A percentile compares a stretch with the other conserved stretches of the same genome.
phyloP scores from a whole-genome alignment of 2,888 invertebrate genomes.

The Helobdella robusta region DNA sequence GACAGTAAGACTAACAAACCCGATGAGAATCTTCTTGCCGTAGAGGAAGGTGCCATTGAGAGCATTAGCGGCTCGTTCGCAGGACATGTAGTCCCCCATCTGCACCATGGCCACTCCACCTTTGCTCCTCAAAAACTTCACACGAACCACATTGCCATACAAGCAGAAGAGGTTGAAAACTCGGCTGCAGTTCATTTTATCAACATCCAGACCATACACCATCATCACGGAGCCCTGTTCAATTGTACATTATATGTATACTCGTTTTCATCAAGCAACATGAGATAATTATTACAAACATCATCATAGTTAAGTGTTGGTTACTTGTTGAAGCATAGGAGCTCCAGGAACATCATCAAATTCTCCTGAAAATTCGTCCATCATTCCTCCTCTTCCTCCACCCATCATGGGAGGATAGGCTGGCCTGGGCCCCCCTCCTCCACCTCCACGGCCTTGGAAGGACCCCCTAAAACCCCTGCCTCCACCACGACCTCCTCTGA shows the following conservation, averaged over 20 bases:
- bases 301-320: neutral
- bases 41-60: slow-evolving; percentile 80
- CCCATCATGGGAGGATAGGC: slow-evolving; percentile 20
- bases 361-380: neutral
- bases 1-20: slow-evolving; percentile 51
- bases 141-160: slow-evolving; percentile 94
- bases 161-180: slow-evolving; percentile 96
- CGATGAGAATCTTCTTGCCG: slow-evolving; percentile 64
- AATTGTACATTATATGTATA: neutral
- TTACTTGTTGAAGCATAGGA: slow-evolving; percentile 24
- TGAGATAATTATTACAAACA: neutral
- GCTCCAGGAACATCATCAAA: slow-evolving; percentile 7
- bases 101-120: slow-evolving; percentile 99
- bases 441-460: neutral
- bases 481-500: neutral
- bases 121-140: slow-evolving; percentile 95
- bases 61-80: slow-evolving; percentile 87
- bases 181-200: slow-evolving; percentile 85
- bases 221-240: slow-evolving; percentile 73
- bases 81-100: slow-evolving; percentile 89
- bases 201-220: slow-evolving; percentile 90
- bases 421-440: neutral
- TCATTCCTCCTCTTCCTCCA: slow-evolving; percentile 8
- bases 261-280: too few species aligned
- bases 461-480: slow-evolving; percentile 5